A percentile compares a stretch with the other conserved stretches of the same genome.
Evolutionary conservation across 2,888 invertebrate genomes (phyloP).

Genomic region (Drosophila antonietae): DNA sequence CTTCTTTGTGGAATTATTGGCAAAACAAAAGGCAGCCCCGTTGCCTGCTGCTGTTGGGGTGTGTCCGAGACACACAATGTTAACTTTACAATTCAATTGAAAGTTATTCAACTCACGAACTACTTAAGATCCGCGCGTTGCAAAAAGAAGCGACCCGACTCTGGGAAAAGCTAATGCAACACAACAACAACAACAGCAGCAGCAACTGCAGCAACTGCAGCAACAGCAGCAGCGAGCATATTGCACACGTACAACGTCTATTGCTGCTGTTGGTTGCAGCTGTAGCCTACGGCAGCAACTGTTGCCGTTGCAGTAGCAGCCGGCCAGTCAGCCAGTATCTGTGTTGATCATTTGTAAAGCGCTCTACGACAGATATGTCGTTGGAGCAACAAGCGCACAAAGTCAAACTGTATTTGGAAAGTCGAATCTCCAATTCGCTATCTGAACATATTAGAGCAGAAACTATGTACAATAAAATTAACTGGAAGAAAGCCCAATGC

Average conservation of each 20-base stretch:
- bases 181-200: constrained; percentile 31
- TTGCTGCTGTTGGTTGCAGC: constrained; percentile 43
- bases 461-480: constrained; percentile 5
- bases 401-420: constrained; percentile 52
- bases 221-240: constrained; percentile 55
- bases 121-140: constrained; percentile 76
- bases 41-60: constrained; percentile 55
- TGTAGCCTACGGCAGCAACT: constrained; percentile 44
- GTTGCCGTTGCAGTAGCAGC: constrained; percentile 70
- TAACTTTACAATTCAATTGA: constrained; percentile 82
- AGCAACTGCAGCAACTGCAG: constrained; percentile 27
- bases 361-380: constrained; percentile 72
- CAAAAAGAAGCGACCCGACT: constrained; percentile 66
- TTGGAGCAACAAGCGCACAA: constrained; percentile 38
- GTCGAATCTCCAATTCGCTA: constrained; percentile 51
- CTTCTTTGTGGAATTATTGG: constrained; percentile 39
- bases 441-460: constrained; percentile 22
- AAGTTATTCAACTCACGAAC: constrained; percentile 82
- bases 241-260: constrained; percentile 66
- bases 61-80: constrained; percentile 76
- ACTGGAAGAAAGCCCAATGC: background rate
- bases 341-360: constrained; percentile 77
- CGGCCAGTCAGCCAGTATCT: constrained; percentile 63
- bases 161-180: constrained; percentile 65
- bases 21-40: constrained; percentile 63